Base-by-base conservation (phyloP, 2,113 vertebrate genomes). In the Paralichthys olivaceus region DNA sequence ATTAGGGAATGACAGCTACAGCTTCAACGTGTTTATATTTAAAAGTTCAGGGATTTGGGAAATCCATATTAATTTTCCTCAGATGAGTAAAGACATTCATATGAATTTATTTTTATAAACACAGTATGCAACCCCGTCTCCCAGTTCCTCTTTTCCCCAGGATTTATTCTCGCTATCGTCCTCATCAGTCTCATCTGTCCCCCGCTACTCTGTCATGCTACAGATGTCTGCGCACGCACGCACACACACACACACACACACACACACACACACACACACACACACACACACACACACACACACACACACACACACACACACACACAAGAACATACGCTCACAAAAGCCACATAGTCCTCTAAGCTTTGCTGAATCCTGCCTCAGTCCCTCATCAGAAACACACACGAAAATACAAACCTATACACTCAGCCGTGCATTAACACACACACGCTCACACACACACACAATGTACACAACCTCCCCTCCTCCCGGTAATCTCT, bases 401-500 rank as follows among this genome's bases (percentile, higher is more conserved):
- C 65, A 49, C 51, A 73, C 15, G 20, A 12, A 58, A 22, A 77
- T 37, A 47, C 79, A 76, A 7, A 66, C 60, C 22, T 2, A 77
- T 65, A 74, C 53, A 72, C 68, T 32, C 12, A 51, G 55, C 14
- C 40, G 13, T 62, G 43, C 37, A 29, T 12, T 61, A 17, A 47
- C 55, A 28, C 25, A 57, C 22, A 26, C 55, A 47, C 65, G 53
- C 66, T 47, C 65, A 54, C 55, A 57, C 25, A 57, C 22, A 25
- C 54, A 47, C 65, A 56, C 66, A 54, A 65, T 6, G 6, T 26
- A 67, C 73, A 69, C 59, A 58, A 3, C 53, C 54, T 68, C 65
- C 56, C 55, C 61, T 57, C 66, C 64, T 73, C 47, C 54, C 54
- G 23, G 60, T 87, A 88, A 88, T 86, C 86, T 83, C 76, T 80